Base-by-base conservation (phyloP, 2,888 invertebrate genomes). In the Cryptus viduatorius region DNA sequence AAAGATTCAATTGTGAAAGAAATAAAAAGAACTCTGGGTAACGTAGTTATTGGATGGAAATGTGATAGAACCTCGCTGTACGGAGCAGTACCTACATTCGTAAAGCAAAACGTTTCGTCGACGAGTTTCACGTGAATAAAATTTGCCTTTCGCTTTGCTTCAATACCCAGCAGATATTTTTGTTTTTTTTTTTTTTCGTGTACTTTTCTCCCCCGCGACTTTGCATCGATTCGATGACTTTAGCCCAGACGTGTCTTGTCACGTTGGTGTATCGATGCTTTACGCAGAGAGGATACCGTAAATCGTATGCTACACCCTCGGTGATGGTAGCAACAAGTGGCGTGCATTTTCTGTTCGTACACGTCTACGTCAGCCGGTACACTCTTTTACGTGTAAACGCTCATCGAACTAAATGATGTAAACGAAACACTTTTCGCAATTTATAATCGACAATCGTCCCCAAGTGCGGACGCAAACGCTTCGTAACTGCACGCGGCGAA, bases 311-410 rank as follows among this genome's bases (percentile, higher is more conserved):
- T 8, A 16, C 50, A 53, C 71, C 14, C 53, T 53, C 56, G 3
- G 12, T 61, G 44, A 73, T 5, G 37, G 61, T 81, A 78, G 72
- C 84, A 84, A 84, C 73, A 84, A 84, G 77, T 84, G 78, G 81
- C 46, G 68, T 1, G 65, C 37, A 73, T 81, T 84, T 81, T 73
- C 44, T 53, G 12, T 65, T 48, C 64, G 50, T 50, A 64, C 59
- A 14, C 42, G 56, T 75, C 44, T 59, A 24, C 56, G 53, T 50
- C 42, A 44, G 19, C 24, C 42, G 50, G 42, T 59, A 48, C 24
- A 68, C 24, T 31, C 42, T 44, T 50, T 53, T 29, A 56, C 68
- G 29, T 48, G 5, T 8, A 48, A 59, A 10, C 59, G 16, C 29
- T 48, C 14, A 16, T 1, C 37, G 19, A 7, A 12, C 48, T 8